These are phyloP conservation scores for Petrocephalus zakoni DNA, from an alignment of 2,113 vertebrate species.

Conservation along the genomic window DNA sequence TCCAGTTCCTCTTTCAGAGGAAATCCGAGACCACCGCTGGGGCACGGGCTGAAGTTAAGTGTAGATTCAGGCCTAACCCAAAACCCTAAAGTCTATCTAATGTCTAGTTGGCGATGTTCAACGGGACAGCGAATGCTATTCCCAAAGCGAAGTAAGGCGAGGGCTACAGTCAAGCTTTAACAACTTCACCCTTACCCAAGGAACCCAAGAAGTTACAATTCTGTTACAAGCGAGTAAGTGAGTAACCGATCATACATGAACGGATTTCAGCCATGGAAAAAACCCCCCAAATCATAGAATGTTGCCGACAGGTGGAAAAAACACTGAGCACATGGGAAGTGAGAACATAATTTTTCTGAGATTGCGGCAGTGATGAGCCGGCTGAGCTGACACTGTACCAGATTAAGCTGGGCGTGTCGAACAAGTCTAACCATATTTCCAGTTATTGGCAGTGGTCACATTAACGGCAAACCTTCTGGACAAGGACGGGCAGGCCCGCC, in stretches of 20 bases:
- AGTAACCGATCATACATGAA: neutral
- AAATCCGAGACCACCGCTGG: neutral
- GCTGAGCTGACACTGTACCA: neutral
- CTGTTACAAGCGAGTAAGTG: neutral
- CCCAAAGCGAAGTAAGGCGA: neutral
- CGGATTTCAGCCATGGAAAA: neutral
- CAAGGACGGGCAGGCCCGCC: neutral
- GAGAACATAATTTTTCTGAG: neutral
- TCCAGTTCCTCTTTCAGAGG: neutral
- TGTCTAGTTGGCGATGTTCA: neutral
- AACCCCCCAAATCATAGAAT: neutral
- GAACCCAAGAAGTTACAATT: neutral
- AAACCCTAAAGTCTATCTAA: neutral
- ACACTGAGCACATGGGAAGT: neutral
- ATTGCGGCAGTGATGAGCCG: neutral
- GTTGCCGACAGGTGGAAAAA: neutral
- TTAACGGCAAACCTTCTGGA: neutral
- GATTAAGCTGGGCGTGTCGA: neutral
- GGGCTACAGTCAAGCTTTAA: neutral
- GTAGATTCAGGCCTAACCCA: neutral
- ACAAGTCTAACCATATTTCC: slow-evolving; percentile 2
- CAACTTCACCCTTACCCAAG: neutral
- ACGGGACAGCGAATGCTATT: neutral
- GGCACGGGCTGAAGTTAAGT: neutral
- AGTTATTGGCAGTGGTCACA: neutral